These are phyloP conservation scores for Anthophora plumipes DNA, from an alignment of 2,888 invertebrate species.

Conservation along the genomic window DNA sequence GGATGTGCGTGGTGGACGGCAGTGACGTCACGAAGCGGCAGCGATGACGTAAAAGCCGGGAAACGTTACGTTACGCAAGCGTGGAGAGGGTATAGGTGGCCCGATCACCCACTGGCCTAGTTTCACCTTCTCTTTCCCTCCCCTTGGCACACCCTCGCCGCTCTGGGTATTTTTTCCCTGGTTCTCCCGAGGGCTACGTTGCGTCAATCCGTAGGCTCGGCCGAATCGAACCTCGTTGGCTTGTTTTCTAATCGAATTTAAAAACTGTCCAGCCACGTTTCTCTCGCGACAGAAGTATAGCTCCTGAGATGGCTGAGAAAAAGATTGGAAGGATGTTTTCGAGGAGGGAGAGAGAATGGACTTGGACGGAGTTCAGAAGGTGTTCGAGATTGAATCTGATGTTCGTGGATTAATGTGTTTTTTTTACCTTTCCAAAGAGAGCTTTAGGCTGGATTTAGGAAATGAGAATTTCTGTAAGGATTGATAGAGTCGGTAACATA, in stretches of 20 bases:
- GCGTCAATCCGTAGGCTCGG: constrained; percentile 48
- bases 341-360: not conserved
- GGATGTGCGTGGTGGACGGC: constrained; percentile 35
- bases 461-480: no score
- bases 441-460: no score
- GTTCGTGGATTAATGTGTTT: not conserved
- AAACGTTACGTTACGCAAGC: constrained; percentile 81
- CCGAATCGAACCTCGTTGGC: constrained; percentile 24
- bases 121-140: constrained; percentile 38
- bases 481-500: no score
- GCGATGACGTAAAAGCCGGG: constrained; percentile 81
- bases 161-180: constrained; percentile 39
- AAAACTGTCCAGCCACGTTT: not conserved
- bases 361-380: not conserved
- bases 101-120: constrained; percentile 82
- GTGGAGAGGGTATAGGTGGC: constrained; percentile 70
- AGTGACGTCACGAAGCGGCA: constrained; percentile 78
- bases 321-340: not conserved
- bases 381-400: not conserved
- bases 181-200: constrained; percentile 45
- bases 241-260: constrained; percentile 30
- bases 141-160: constrained; percentile 30
- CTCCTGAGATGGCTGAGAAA: no score
- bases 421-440: no score
- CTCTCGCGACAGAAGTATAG: no score